Evolutionary conservation across 2,888 invertebrate species (phyloP).

Genomic region (Cyclophora albipunctata): DNA sequence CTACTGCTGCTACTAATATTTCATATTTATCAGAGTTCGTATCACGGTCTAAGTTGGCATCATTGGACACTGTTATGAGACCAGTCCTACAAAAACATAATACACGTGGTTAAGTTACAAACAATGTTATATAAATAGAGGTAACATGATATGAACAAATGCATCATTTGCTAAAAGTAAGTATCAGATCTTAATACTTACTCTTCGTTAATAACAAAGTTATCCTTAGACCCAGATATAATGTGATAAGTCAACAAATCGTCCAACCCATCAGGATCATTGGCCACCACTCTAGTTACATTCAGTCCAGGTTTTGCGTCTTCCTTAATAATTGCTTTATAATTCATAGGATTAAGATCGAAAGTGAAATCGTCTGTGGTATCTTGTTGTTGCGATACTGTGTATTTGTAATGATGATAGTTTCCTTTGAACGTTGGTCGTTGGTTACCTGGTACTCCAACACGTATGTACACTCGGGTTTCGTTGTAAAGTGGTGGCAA

Average conservation of each 20-base stretch:
- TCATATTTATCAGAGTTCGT: slow-evolving; percentile 80
- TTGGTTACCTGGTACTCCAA: slow-evolving; percentile 86
- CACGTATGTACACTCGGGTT: slow-evolving; percentile 80
- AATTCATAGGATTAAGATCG: slow-evolving; percentile 80
- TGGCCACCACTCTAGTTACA: slow-evolving; percentile 82
- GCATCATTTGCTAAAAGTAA: no score
- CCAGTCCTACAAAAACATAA: slow-evolving; percentile 72
- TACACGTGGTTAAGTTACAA: no score
- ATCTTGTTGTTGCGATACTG: slow-evolving; percentile 44
- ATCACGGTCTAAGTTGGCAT: slow-evolving; percentile 82
- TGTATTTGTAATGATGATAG: slow-evolving; percentile 75
- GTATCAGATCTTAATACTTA: slow-evolving; percentile 44
- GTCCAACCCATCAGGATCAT: slow-evolving; percentile 86
- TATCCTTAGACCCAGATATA: slow-evolving; percentile 83
- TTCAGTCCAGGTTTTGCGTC: slow-evolving; percentile 80
- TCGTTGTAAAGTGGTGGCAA: slow-evolving; percentile 79
- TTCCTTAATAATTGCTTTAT: slow-evolving; percentile 81
- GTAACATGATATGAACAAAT: no score
- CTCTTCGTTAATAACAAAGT: slow-evolving; percentile 84
- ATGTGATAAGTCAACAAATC: slow-evolving; percentile 81
- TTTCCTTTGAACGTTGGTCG: slow-evolving; percentile 86
- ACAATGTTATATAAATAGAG: no score
- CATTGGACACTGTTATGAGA: slow-evolving; percentile 81
- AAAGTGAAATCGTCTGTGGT: slow-evolving; percentile 60
- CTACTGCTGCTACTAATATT: slow-evolving; percentile 83